phyloP scores from a whole-genome alignment of 1,140 invertebrate species.

The Paraescarpia echinospica region DNA sequence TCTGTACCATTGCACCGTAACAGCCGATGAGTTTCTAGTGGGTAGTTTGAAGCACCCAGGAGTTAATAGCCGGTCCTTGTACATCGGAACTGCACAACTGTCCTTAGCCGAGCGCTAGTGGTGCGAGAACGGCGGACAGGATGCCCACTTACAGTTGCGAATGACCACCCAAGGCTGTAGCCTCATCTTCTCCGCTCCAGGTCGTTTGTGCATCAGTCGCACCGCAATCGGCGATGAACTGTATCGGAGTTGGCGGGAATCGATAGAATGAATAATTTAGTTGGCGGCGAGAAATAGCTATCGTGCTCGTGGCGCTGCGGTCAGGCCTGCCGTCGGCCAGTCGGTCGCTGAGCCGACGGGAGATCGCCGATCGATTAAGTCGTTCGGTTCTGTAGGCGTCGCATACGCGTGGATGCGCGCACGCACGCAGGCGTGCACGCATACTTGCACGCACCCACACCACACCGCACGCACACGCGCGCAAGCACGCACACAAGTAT shows the following conservation, averaged over 20 bases:
- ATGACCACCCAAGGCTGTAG: background rate
- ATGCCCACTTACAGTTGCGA: background rate
- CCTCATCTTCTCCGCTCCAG: background rate
- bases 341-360: background rate
- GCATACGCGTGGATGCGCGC: background rate
- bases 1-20: background rate
- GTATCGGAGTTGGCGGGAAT: background rate
- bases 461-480: background rate
- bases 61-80: background rate
- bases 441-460: background rate
- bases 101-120: background rate
- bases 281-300: background rate
- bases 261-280: constrained; percentile 1
- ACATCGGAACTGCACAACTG: background rate
- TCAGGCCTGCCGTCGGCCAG: background rate
- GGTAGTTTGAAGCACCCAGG: background rate
- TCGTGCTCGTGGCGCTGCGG: background rate
- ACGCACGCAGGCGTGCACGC: background rate
- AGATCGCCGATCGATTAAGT: background rate
- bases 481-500: background rate
- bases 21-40: background rate
- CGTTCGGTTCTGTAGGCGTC: background rate
- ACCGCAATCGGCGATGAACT: background rate
- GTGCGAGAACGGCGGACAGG: background rate
- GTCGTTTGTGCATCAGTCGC: background rate